These are phyloP conservation scores for Athetis lepigone DNA, from an alignment of 2,888 invertebrate genomes.

Conservation along the genomic window DNA sequence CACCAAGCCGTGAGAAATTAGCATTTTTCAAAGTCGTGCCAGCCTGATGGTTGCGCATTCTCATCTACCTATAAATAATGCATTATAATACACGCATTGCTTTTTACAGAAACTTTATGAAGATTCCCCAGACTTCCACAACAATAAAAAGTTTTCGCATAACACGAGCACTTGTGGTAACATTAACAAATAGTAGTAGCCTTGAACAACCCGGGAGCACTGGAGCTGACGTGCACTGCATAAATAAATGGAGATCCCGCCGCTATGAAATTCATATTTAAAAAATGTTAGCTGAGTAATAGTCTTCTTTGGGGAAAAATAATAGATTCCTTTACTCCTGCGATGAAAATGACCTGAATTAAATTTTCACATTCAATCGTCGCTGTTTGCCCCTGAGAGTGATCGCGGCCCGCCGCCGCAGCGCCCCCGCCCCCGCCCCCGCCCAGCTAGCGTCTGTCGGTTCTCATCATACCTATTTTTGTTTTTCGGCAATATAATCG, in stretches of 20 bases:
- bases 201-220: slow-evolving; percentile 45
- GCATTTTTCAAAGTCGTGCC: slow-evolving; percentile 82
- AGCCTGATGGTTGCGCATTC: slow-evolving; percentile 67
- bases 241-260: slow-evolving; percentile 62
- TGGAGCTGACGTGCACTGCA: slow-evolving; percentile 65
- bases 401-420: slow-evolving; percentile 76
- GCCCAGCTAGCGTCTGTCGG: slow-evolving; percentile 66
- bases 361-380: slow-evolving; percentile 89
- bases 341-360: slow-evolving; percentile 87
- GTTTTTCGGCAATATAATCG: slow-evolving; percentile 64
- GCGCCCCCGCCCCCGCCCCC: slow-evolving; percentile 57
- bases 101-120: slow-evolving; percentile 25
- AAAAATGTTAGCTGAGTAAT: slow-evolving; percentile 80
- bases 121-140: slow-evolving; percentile 63
- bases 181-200: slow-evolving; percentile 63
- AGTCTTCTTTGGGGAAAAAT: slow-evolving; percentile 81
- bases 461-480: slow-evolving; percentile 77
- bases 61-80: slow-evolving; percentile 31
- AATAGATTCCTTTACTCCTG: slow-evolving; percentile 81
- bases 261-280: slow-evolving; percentile 66
- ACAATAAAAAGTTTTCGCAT: slow-evolving; percentile 66
- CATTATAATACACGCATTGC: slow-evolving; percentile 31
- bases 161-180: slow-evolving; percentile 65
- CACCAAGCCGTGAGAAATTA: slow-evolving; percentile 74
- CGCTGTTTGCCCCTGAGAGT: slow-evolving; percentile 85